Percentiles rank a stretch among this genome's conserved stretches.
phyloP scores from a whole-genome alignment of 2,888 invertebrate species.

The Tanypteryx hageni region DNA sequence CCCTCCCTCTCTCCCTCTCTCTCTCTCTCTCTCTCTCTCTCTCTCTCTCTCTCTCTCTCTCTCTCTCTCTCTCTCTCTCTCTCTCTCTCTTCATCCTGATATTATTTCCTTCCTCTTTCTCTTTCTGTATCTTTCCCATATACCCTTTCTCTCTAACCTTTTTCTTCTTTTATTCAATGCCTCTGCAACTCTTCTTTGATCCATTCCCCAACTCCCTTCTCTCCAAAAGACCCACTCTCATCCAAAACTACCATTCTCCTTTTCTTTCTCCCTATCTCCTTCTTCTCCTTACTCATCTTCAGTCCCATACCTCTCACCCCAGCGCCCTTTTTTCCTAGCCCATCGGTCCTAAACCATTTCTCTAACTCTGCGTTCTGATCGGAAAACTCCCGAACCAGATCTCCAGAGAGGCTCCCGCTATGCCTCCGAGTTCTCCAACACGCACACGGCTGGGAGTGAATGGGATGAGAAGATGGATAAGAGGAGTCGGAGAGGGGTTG shows the following conservation, averaged over 20 bases:
- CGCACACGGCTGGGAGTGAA: neutral
- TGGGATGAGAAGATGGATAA: too few relatives aligned
- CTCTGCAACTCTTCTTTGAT: too few relatives aligned
- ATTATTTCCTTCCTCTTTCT: neutral
- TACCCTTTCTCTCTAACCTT: neutral
- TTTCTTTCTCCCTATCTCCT: too few relatives aligned
- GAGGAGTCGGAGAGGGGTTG: too few relatives aligned
- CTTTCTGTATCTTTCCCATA: too few relatives aligned
- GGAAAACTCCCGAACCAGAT: neutral
- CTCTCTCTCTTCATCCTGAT: neutral
- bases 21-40: neutral
- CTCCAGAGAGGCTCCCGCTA: neutral
- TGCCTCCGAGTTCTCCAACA: neutral
- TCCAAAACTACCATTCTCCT: neutral
- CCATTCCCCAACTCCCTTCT: too few relatives aligned
- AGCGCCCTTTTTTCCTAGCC: neutral
- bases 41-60: neutral
- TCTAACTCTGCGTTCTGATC: conserved; percentile 2
- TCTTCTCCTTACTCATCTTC: neutral
- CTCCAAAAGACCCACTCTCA: neutral
- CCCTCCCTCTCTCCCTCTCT: neutral
- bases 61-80: neutral
- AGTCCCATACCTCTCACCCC: neutral
- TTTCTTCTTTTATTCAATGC: too few relatives aligned
- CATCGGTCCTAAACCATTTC: neutral